Base-by-base conservation (phyloP, 2,113 vertebrate genomes). In the Plecturocebus donacophilus region DNA sequence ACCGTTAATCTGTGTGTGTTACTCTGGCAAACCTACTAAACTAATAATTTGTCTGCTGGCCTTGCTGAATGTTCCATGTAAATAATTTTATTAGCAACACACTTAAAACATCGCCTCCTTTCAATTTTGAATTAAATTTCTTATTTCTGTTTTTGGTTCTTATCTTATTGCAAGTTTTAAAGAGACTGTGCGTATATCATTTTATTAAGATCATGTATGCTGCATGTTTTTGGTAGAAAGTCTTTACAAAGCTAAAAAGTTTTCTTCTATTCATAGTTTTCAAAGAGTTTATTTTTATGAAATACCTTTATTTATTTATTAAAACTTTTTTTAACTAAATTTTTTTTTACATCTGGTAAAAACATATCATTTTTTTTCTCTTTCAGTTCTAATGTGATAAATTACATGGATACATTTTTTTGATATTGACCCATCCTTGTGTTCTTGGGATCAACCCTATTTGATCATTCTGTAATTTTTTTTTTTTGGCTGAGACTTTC, bases 11-110 rank as follows among this genome's bases (percentile, higher is more conserved):
- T 95, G 8, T 83, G 16, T 76, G 42, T 66, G n/a, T 87, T 87
- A 58, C 45, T 81, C 66, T 84, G 71, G 45, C 5, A 25, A 47
- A 91, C 32, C 10, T 84, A 52, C 23, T 84, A 89, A 38, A 52
- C 42, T 61, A 77, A n/a, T 91, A 87, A 87, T 79, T 87, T 87
- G 25, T 87, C 81, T 79, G 12, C 45, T 91, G n/a, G 25, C n/a
- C 58, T 93, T 79, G 45, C 40, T 91, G 84, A 84, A 80, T 91
- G 76, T 94, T 80, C n/a, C n/a, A 47, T 56, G 47, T 79, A 87
- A 81, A 70, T 45, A 94, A 84, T 87, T 52, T 84, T 52, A 71
- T 52, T 95, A 90, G 11, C n/a, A 40, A 45, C 52, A 66, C 16
- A 82, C 10, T 89, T 83, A 79, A 84, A 77, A 66, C 54, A 47